A percentile compares a stretch with the other conserved stretches of the same genome.
These are phyloP conservation scores for Sepiola atlantica DNA, from an alignment of 2,888 invertebrate species.

Conservation along the genomic window DNA sequence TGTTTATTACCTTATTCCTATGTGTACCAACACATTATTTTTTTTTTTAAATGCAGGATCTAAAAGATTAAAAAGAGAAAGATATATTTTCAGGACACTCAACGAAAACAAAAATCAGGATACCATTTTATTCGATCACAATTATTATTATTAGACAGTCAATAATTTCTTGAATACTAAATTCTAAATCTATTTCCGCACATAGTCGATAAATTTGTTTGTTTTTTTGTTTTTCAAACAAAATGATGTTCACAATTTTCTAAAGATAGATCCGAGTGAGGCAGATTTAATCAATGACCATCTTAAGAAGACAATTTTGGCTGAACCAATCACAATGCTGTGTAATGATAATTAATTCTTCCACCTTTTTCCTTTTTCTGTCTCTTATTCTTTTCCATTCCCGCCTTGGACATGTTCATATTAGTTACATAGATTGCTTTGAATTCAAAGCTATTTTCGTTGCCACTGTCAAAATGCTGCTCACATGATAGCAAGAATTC, in stretches of 20 bases:
- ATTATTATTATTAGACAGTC: neutral
- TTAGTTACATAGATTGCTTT: constrained; percentile 20
- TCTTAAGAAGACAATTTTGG: neutral
- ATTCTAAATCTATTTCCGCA: neutral
- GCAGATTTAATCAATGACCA: neutral
- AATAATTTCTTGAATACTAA: neutral
- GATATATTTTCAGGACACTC: neutral
- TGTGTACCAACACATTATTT: too few species aligned
- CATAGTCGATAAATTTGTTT: neutral
- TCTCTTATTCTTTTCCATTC: neutral
- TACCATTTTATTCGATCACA: neutral
- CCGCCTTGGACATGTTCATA: neutral
- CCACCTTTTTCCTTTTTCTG: neutral
- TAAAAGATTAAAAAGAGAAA: too few species aligned
- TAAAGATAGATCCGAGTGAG: constrained; percentile 4
- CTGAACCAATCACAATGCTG: neutral
- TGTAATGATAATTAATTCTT: neutral
- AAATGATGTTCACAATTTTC: neutral
- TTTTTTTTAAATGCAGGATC: too few species aligned
- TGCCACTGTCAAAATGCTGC: neutral
- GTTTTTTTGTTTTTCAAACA: neutral
- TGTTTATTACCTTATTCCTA: too few species aligned
- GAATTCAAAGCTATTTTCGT: neutral
- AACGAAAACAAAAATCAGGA: neutral
- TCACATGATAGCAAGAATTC: neutral